Conservation (phyloP, 2,113 vertebrate species). For the Halcyon senegalensis region DNA sequence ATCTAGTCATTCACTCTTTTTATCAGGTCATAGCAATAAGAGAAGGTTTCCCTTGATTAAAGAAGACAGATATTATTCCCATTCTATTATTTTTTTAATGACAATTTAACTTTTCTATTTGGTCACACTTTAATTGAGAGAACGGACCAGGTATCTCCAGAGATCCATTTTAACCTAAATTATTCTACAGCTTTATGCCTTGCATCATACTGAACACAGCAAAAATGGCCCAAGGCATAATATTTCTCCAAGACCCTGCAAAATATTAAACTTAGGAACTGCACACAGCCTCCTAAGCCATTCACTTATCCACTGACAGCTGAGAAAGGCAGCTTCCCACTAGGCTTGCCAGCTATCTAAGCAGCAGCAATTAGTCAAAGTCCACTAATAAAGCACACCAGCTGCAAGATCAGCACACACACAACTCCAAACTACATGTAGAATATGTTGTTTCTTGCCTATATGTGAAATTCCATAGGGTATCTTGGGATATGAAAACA, state of each 20-base stretch:
- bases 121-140: background rate
- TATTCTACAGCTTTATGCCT: background rate
- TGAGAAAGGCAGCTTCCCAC: background rate
- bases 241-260: background rate
- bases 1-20: background rate
- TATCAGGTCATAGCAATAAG: background rate
- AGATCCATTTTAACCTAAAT: background rate
- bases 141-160: background rate
- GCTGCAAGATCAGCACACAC: background rate
- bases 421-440: background rate
- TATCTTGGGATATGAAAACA: background rate
- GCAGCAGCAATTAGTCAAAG: background rate
- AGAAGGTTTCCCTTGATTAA: background rate
- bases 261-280: background rate
- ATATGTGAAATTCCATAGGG: background rate
- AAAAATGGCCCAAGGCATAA: background rate
- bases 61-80: background rate
- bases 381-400: background rate
- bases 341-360: background rate
- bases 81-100: background rate
- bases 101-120: background rate
- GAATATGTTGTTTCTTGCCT: background rate
- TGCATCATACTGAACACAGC: background rate
- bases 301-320: background rate
- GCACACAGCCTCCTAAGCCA: background rate